Percentiles rank a stretch among this genome's conserved stretches.
Evolutionary conservation across 2,888 invertebrate genomes (phyloP).

Genomic region (Tetragonisca angustula): DNA sequence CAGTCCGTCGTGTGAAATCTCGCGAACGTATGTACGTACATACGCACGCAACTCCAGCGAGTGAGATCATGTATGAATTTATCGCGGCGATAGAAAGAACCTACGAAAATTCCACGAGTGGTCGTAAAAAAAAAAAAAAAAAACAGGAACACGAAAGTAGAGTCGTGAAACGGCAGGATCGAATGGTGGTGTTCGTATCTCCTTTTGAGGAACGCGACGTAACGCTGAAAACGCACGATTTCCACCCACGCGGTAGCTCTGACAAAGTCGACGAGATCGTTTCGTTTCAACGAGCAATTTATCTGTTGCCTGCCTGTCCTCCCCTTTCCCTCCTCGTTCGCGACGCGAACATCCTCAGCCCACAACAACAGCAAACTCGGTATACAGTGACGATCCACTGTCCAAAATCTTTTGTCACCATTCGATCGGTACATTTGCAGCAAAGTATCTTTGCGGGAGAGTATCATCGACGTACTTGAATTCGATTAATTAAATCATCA

Average conservation of each 20-base stretch:
- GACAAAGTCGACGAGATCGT: constrained; percentile 45
- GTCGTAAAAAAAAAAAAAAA: background rate
- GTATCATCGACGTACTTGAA: too few species aligned
- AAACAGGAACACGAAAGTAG: too few species aligned
- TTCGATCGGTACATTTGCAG: background rate
- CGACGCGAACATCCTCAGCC: constrained; percentile 53
- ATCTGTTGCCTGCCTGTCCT: constrained; percentile 48
- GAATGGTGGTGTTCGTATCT: constrained; percentile 4
- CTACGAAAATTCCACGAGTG: background rate
- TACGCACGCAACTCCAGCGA: too few species aligned
- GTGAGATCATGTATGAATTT: too few species aligned
- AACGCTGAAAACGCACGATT: constrained; percentile 46
- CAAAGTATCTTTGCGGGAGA: too few species aligned
- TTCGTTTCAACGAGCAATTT: constrained; percentile 61
- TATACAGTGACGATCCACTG: constrained; percentile 1
- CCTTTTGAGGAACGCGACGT: constrained; percentile 16
- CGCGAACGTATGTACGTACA: too few species aligned
- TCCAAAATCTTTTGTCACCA: background rate
- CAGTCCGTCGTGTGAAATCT: too few species aligned
- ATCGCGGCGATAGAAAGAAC: background rate
- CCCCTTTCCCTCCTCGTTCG: background rate
- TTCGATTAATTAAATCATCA: too few species aligned
- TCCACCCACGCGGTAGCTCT: constrained; percentile 49
- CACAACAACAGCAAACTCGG: constrained; percentile 22
- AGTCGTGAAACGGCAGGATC: background rate